phyloP scores from a whole-genome alignment of 2,113 vertebrate genomes.

The Anser cygnoides region DNA sequence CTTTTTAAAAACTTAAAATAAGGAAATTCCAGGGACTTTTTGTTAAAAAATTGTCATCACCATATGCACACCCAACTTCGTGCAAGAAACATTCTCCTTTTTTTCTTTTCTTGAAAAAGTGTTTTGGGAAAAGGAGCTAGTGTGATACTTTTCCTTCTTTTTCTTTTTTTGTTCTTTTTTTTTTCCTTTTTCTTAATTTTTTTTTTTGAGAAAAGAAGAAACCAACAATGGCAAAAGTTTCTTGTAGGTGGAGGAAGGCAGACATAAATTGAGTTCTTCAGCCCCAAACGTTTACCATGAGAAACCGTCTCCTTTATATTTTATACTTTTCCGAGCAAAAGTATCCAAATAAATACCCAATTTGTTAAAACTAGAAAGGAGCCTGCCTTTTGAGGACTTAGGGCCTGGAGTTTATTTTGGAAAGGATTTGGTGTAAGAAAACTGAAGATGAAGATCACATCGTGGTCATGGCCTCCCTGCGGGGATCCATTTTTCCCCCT shows the following conservation, averaged over 20 bases:
- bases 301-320: not conserved
- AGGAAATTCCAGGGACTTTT: not conserved
- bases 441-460: too few relatives aligned
- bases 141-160: not conserved
- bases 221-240: not conserved
- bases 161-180: too few relatives aligned
- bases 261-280: not conserved
- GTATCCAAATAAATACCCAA: not conserved
- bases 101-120: not conserved
- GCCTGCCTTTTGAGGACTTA: not conserved
- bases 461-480: too few relatives aligned
- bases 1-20: not conserved
- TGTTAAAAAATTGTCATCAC: not conserved
- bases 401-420: not conserved
- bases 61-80: not conserved
- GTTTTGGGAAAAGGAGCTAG: not conserved
- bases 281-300: not conserved
- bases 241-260: not conserved
- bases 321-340: not conserved
- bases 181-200: too few relatives aligned
- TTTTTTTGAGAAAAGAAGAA: not conserved
- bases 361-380: not conserved
- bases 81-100: not conserved
- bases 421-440: not conserved
- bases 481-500: too few relatives aligned